Percentiles rank a stretch among this genome's conserved stretches.
Evolutionary conservation across 2,113 vertebrate genomes (phyloP).

Genomic region (Heteronetta atricapilla): DNA sequence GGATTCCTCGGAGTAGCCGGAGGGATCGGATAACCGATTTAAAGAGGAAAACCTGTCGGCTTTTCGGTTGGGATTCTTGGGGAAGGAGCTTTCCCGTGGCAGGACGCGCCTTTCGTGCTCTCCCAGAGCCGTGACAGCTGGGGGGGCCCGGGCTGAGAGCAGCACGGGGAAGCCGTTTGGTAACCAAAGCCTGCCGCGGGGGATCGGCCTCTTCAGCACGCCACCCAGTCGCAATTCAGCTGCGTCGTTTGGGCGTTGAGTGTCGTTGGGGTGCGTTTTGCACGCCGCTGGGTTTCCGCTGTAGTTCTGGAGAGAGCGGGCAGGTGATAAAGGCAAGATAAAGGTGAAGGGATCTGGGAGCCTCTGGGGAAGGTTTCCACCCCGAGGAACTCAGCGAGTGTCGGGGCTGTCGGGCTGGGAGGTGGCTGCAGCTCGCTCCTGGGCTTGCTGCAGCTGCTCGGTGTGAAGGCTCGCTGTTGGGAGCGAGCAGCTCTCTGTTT

Average conservation of each 20-base stretch:
- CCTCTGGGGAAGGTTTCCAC: not conserved
- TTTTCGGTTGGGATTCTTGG: rapidly evolving
- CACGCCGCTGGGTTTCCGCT: rapidly evolving
- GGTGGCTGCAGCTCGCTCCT: not conserved
- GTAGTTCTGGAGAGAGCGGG: not conserved
- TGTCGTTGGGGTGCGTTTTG: rapidly evolving
- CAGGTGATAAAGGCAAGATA: not conserved
- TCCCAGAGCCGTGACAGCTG: not conserved
- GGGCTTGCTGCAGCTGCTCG: not conserved
- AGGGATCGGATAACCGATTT: not conserved
- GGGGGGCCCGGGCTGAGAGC: not conserved
- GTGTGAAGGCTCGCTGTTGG: not conserved
- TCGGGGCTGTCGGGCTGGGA: not conserved
- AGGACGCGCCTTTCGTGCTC: rapidly evolving
- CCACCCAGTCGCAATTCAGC: not conserved
- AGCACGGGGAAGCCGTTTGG: not conserved
- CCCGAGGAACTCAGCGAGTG: rapidly evolving
- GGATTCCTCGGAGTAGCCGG: not conserved
- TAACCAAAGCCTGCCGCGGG: too few relatives aligned
- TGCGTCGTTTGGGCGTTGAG: not conserved
- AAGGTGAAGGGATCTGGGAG: not conserved
- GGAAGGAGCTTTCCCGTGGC: not conserved
- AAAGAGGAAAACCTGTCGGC: not conserved
- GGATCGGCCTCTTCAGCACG: not conserved
- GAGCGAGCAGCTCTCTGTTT: not conserved